Conservation (phyloP, 1,140 invertebrate genomes). For the Heliconius melpomene region DNA sequence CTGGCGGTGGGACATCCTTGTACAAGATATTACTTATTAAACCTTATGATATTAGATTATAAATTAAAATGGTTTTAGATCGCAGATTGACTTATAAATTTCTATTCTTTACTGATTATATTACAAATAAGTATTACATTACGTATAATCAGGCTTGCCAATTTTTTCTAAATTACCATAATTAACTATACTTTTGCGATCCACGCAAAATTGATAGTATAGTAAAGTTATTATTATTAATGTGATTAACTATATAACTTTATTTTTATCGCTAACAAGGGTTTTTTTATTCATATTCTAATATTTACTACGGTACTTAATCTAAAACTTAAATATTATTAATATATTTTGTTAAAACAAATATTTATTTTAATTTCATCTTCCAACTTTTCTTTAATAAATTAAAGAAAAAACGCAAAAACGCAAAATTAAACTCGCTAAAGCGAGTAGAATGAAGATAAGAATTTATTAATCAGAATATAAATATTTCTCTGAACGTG, state of each 20-base stretch:
- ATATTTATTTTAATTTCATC: too few species aligned
- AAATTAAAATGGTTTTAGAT: neutral
- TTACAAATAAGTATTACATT: too few species aligned
- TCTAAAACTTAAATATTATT: too few species aligned
- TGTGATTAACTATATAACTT: neutral
- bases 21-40: slow-evolving; percentile 9
- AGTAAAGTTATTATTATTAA: neutral
- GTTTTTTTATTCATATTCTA: neutral
- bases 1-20: slow-evolving; percentile 20
- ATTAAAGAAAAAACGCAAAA: too few species aligned
- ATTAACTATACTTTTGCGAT: neutral
- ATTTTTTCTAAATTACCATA: neutral
- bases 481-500: too few species aligned
- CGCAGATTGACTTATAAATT: neutral
- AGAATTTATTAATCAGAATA: too few species aligned
- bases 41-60: neutral
- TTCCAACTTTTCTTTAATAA: too few species aligned
- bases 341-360: too few species aligned
- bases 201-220: too few species aligned
- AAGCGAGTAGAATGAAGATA: too few species aligned
- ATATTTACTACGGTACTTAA: neutral
- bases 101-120: neutral
- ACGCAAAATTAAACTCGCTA: too few species aligned
- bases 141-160: neutral
- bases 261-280: neutral